phyloP scores from a whole-genome alignment of 2,797 vertebrate species.

The Gambelia wislizenii region DNA sequence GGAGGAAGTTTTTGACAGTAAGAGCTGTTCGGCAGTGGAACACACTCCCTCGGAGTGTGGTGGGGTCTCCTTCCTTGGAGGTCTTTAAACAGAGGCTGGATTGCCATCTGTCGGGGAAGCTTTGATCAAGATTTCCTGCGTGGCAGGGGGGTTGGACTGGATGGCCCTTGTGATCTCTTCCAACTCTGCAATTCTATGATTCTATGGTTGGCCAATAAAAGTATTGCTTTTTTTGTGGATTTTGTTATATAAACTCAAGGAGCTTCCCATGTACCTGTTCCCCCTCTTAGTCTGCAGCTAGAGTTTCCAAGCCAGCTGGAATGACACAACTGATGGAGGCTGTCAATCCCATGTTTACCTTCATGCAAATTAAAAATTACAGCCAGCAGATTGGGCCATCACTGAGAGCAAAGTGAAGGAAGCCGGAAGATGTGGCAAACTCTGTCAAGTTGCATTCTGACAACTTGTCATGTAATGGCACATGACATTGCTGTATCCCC shows the following conservation, averaged over 20 bases:
- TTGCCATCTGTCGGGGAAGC: no score
- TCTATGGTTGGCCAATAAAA: no score
- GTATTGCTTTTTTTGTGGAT: neutral
- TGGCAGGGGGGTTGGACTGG: no score
- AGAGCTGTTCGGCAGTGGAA: no score
- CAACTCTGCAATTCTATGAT: no score
- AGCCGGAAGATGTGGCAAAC: neutral
- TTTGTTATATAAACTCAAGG: neutral
- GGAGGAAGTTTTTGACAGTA: no score
- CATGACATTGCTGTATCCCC: neutral
- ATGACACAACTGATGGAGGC: neutral
- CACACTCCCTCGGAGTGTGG: no score
- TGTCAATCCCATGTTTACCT: neutral
- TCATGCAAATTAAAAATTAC: neutral
- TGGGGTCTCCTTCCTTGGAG: no score
- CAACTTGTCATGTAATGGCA: neutral
- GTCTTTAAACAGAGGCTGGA: no score
- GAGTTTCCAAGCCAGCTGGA: neutral
- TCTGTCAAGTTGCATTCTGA: neutral
- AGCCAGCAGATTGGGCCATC: conserved; percentile 1
- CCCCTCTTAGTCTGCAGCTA: neutral
- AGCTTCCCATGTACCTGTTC: neutral
- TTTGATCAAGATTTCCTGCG: no score
- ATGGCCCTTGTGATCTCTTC: no score
- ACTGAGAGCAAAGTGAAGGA: neutral